These are phyloP conservation scores for Malthinus flaveolus DNA, from an alignment of 2,888 invertebrate genomes.

Conservation along the genomic window DNA sequence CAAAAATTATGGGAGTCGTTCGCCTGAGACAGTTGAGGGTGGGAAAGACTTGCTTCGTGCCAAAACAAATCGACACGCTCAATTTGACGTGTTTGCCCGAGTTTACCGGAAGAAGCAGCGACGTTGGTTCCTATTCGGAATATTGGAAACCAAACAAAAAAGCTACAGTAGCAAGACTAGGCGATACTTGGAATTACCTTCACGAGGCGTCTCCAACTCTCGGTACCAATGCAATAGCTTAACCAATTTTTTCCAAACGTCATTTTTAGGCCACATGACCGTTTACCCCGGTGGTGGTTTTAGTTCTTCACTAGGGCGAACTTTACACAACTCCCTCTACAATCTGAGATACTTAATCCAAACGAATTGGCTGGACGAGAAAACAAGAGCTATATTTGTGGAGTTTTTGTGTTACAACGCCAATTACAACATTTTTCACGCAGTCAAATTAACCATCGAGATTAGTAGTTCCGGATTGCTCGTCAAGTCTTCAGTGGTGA, in stretches of 20 bases:
- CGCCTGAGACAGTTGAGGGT: slow-evolving; percentile 35
- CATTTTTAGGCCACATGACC: slow-evolving; percentile 25
- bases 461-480: slow-evolving; percentile 28
- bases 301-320: slow-evolving; percentile 28
- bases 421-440: slow-evolving; percentile 33
- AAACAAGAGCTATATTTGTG: slow-evolving; percentile 30
- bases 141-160: slow-evolving; percentile 13
- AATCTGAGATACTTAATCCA: slow-evolving; percentile 23
- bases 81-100: slow-evolving; percentile 30
- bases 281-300: slow-evolving; percentile 34
- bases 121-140: slow-evolving; percentile 6
- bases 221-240: background rate
- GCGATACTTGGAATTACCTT: background rate
- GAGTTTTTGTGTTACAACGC: slow-evolving; percentile 36
- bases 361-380: slow-evolving; percentile 31
- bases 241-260: background rate
- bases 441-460: slow-evolving; percentile 32
- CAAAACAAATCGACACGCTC: background rate
- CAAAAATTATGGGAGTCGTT: slow-evolving; percentile 35
- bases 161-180: background rate
- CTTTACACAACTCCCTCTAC: slow-evolving; percentile 28
- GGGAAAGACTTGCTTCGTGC: slow-evolving; percentile 8
- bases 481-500: slow-evolving; percentile 23
- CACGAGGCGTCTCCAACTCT: background rate
- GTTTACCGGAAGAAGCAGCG: slow-evolving; percentile 7